These are phyloP conservation scores for Habroteleia sp. DNA, from an alignment of 2,888 invertebrate species.

Conservation along the genomic window DNA sequence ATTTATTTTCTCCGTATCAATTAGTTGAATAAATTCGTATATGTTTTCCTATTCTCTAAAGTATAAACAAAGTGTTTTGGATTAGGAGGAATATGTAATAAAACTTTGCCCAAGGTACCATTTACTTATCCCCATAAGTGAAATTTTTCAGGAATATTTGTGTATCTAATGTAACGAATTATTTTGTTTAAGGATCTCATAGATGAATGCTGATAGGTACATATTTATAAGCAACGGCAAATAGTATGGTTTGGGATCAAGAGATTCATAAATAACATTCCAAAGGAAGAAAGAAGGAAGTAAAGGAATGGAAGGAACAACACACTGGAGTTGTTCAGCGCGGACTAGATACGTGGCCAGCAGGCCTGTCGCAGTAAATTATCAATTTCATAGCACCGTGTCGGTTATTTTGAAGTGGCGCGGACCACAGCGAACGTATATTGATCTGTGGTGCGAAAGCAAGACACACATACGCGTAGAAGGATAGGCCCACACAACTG, in stretches of 20 bases:
- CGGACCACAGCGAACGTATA: conserved; percentile 50
- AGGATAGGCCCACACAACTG: conserved; percentile 60
- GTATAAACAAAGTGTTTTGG: no score
- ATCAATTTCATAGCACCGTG: conserved; percentile 76
- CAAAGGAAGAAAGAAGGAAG: conserved; percentile 57
- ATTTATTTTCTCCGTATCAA: no score
- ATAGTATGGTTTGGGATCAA: conserved; percentile 39
- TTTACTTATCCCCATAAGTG: no score
- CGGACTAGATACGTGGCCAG: conserved; percentile 75
- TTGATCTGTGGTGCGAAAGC: conserved; percentile 61
- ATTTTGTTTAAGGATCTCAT: conserved; percentile 13
- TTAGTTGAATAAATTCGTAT: no score
- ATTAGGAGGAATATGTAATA: no score
- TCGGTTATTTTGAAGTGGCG: conserved; percentile 71
- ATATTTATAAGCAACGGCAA: conserved; percentile 44
- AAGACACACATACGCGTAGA: conserved; percentile 57
- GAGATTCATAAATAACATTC: conserved; percentile 60
- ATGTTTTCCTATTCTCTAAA: no score
- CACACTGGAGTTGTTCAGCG: conserved; percentile 58
- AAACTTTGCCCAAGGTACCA: no score
- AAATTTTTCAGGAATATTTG: background rate
- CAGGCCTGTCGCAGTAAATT: conserved; percentile 77
- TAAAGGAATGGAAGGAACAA: conserved; percentile 47
- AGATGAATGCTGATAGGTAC: conserved; percentile 12
- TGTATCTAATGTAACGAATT: background rate